Base-by-base conservation (phyloP, 2,888 invertebrate species). In the Allygus modestus region DNA sequence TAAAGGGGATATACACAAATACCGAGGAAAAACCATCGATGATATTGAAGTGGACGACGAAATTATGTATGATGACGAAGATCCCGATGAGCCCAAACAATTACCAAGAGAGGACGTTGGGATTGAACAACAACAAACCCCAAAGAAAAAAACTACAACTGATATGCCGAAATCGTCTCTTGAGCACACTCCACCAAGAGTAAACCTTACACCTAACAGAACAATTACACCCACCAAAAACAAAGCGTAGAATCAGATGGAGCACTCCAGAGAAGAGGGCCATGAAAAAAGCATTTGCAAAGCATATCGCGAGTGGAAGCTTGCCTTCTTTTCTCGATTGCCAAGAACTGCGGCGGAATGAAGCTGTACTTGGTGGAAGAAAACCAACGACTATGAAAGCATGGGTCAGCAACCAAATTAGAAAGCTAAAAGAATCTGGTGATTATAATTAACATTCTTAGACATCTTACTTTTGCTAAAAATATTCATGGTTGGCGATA, bases 371-470 rank as follows among this genome's bases (percentile, higher is more conserved):
- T 7, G 20, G 31, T n/a, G n/a, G n/a, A 33, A 69, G 69, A 69
- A 31, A 69, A 20, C 17, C 37, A 5, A 31, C 15, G 1, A 37
- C 17, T 1, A 69, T 69, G 69, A 69, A 69, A 20, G 37, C 33
- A 15, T 69, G 69, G 69, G n/a, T 69, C 17, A 33, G 33, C 9
- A 69, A 69, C 20, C 69, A 69, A 17, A 33, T 33, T 15, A 69
- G 20, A 17, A 69, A 69, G 31, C 11, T 7, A 23, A 65, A 31
- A 65, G 31, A 65, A 65, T 37, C 37, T 37, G 37, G n/a, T n/a
- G n/a, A n/a, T n/a, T n/a, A n/a, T n/a, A n/a, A n/a, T n/a, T n/a
- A n/a, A n/a, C n/a, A n/a, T n/a, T n/a, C n/a, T n/a, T n/a, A n/a
- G n/a, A n/a, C n/a, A n/a, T n/a, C n/a, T n/a, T n/a, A n/a, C n/a